Conservation (phyloP, 2,797 vertebrate species). For the Gallirallus australis region DNA sequence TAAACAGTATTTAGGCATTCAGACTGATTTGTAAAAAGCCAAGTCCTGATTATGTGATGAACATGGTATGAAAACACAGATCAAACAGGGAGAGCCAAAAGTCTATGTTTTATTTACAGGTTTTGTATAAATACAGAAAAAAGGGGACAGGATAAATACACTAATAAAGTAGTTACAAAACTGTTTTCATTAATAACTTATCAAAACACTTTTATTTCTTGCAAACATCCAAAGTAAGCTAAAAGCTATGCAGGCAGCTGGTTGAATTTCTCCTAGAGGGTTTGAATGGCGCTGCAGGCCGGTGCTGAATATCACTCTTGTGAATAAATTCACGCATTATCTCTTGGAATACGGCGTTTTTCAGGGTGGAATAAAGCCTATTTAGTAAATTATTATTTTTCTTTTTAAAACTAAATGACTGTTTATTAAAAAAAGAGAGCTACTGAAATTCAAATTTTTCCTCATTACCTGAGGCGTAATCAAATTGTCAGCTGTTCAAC, state of each 20-base stretch:
- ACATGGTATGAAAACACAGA: not conserved
- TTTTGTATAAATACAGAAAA: conserved; percentile 19
- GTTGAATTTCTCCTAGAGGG: conserved; percentile 62
- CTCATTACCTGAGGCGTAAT: conserved; percentile 61
- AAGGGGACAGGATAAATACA: not conserved
- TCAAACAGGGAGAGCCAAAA: conserved; percentile 1
- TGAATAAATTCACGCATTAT: conserved; percentile 42
- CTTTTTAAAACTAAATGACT: conserved; percentile 58
- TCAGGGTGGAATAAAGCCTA: conserved; percentile 44
- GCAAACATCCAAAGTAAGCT: conserved; percentile 22
- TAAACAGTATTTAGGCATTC: not conserved
- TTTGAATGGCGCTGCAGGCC: conserved; percentile 47
- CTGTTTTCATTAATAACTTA: conserved; percentile 66
- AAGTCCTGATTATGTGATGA: not conserved
- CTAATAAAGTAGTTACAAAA: conserved; percentile 5
- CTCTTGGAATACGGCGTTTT: conserved; percentile 14
- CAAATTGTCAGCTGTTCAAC: conserved; percentile 58
- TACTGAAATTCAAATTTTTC: conserved; percentile 38
- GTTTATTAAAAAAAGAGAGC: conserved; percentile 56
- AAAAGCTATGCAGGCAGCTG: conserved; percentile 59
- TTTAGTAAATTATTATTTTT: conserved; percentile 66
- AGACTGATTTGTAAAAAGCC: not conserved
- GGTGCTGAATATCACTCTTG: conserved; percentile 55
- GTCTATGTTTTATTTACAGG: conserved; percentile 40
- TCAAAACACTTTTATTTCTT: conserved; percentile 41